Evolutionary conservation across 1,140 invertebrate species (phyloP).

Genomic region (Drosophila nebulosa): DNA sequence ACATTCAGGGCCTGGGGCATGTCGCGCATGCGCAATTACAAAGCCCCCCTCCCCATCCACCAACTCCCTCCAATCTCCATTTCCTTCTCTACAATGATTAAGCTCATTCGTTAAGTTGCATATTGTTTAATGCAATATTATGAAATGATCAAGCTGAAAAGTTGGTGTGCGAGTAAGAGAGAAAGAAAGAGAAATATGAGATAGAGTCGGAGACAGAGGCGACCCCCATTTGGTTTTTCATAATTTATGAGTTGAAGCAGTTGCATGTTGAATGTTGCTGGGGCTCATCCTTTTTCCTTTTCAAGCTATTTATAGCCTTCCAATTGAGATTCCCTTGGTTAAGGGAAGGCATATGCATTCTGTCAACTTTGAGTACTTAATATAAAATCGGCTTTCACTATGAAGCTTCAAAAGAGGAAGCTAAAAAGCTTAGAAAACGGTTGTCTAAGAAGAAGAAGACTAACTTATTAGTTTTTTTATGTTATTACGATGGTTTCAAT

Average conservation of each 20-base stretch:
- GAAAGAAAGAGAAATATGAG: not conserved
- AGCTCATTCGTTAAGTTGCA: conserved; percentile 64
- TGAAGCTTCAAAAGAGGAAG: too few species aligned
- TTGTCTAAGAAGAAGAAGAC: too few species aligned
- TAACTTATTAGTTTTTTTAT: too few species aligned
- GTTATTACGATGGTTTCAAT: too few species aligned
- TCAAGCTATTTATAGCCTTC: conserved; percentile 46
- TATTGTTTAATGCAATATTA: conserved; percentile 62
- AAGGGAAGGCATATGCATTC: not conserved
- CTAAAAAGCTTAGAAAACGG: too few species aligned
- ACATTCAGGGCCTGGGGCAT: conserved; percentile 44
- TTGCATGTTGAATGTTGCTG: conserved; percentile 13
- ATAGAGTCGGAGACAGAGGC: not conserved
- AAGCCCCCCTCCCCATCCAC: conserved; percentile 16
- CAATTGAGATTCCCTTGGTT: conserved; percentile 8
- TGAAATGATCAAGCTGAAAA: conserved; percentile 38
- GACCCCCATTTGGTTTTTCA: conserved; percentile 19
- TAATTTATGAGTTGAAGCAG: conserved; percentile 45
- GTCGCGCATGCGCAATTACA: conserved; percentile 74
- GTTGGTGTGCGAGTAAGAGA: not conserved
- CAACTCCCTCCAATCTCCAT: conserved; percentile 3
- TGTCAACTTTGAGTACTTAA: too few species aligned
- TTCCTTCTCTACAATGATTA: conserved; percentile 47
- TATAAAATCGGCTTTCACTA: too few species aligned
- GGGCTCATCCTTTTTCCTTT: conserved; percentile 44